Evolutionary conservation across 2,888 invertebrate genomes (phyloP).

Genomic region (Gibbula magus): DNA sequence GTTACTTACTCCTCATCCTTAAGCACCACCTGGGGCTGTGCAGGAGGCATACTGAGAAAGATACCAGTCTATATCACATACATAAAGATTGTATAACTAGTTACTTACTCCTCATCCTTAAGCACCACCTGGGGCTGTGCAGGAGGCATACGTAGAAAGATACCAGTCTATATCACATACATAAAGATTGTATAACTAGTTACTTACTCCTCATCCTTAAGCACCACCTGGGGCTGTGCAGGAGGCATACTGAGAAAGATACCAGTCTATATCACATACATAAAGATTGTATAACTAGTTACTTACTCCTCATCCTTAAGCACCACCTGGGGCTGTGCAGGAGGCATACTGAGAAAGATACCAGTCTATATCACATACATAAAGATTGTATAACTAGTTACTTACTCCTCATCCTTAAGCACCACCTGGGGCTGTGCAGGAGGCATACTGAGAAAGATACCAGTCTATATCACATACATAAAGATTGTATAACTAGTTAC

Average conservation of each 20-base stretch:
- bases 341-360: conserved; percentile 82
- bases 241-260: conserved; percentile 82
- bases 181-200: not conserved
- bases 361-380: conserved; percentile 89
- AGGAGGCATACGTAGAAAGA: conserved; percentile 81
- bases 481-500: conserved; percentile 25
- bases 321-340: conserved; percentile 54
- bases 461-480: conserved; percentile 87
- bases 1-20: conserved; percentile 60
- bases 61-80: conserved; percentile 92
- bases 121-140: conserved; percentile 57
- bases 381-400: not conserved
- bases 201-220: conserved; percentile 63
- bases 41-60: conserved; percentile 80
- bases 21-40: conserved; percentile 58
- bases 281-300: not conserved
- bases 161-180: conserved; percentile 90
- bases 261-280: conserved; percentile 89
- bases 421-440: conserved; percentile 54
- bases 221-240: conserved; percentile 55
- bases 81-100: not conserved
- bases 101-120: conserved; percentile 61
- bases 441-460: conserved; percentile 84
- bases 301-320: conserved; percentile 64
- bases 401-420: conserved; percentile 64